phyloP scores from a whole-genome alignment of 2,888 invertebrate genomes.

The Graphium colonna region DNA sequence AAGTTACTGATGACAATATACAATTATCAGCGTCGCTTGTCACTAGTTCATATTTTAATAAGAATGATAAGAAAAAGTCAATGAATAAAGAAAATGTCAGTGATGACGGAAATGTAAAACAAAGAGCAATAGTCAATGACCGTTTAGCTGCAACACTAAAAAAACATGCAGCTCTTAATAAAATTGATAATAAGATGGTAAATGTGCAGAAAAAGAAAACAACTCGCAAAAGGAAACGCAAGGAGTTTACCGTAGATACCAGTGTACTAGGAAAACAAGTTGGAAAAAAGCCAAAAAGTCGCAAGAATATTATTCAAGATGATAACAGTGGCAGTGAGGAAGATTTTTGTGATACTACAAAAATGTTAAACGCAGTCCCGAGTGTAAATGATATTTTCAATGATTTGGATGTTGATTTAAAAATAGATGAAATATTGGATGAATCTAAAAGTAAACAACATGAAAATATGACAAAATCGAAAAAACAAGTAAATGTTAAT shows the following conservation, averaged over 20 bases:
- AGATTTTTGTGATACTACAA: constrained; percentile 28
- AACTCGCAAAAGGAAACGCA: constrained; percentile 48
- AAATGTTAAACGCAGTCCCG: constrained; percentile 58
- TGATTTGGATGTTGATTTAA: constrained; percentile 58
- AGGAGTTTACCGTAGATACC: constrained; percentile 47
- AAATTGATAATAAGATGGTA: constrained; percentile 44
- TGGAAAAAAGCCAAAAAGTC: constrained; percentile 29
- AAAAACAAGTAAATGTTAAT: constrained; percentile 21
- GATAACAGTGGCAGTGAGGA: constrained; percentile 39
- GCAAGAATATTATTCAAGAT: constrained; percentile 31
- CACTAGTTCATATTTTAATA: constrained; percentile 71
- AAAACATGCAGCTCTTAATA: constrained; percentile 62
- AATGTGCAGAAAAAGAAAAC: constrained; percentile 36
- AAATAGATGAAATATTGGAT: constrained; percentile 23
- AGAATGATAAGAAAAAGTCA: constrained; percentile 33
- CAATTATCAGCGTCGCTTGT: constrained; percentile 61
- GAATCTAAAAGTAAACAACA: neutral
- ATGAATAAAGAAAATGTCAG: constrained; percentile 30
- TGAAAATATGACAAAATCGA: neutral
- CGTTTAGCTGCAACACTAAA: constrained; percentile 61
- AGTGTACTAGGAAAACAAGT: constrained; percentile 33
- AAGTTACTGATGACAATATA: constrained; percentile 59
- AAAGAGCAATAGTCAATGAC: constrained; percentile 36
- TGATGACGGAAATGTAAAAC: constrained; percentile 28
- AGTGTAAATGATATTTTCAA: constrained; percentile 70